phyloP scores from a whole-genome alignment of 2,797 vertebrate genomes.

The Heliangelus exortis region DNA sequence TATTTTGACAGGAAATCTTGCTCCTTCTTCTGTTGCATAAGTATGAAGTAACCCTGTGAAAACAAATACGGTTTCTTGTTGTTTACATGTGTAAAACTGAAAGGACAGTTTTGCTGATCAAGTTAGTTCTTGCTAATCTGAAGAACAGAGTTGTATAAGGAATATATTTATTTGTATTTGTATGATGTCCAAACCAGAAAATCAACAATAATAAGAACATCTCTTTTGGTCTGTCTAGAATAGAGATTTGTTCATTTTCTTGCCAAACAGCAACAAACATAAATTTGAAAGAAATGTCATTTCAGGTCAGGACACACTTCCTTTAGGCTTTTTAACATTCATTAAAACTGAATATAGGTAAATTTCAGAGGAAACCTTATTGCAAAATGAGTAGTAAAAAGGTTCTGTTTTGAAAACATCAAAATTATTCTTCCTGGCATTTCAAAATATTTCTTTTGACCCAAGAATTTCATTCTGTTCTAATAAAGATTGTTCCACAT shows the following conservation, averaged over 20 bases:
- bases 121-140: neutral
- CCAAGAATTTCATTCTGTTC: neutral
- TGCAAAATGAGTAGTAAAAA: neutral
- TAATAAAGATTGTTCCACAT: neutral
- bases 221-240: slow-evolving; percentile 30
- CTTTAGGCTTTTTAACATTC: neutral
- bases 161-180: slow-evolving; percentile 30
- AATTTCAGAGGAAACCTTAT: neutral
- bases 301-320: slow-evolving; percentile 31
- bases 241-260: slow-evolving; percentile 36
- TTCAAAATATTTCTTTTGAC: neutral
- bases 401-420: neutral
- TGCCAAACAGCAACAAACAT: neutral
- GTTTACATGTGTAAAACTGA: neutral
- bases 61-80: neutral
- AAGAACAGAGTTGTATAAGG: neutral
- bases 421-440: neutral
- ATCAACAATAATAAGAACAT: slow-evolving; percentile 12
- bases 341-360: neutral
- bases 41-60: slow-evolving; percentile 32
- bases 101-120: neutral
- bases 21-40: slow-evolving; percentile 48
- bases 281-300: slow-evolving; percentile 26
- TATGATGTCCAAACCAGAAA: neutral
- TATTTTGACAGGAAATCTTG: slow-evolving; percentile 51